These are phyloP conservation scores for Cyanistes caeruleus DNA, from an alignment of 2,113 vertebrate species.

Conservation along the genomic window DNA sequence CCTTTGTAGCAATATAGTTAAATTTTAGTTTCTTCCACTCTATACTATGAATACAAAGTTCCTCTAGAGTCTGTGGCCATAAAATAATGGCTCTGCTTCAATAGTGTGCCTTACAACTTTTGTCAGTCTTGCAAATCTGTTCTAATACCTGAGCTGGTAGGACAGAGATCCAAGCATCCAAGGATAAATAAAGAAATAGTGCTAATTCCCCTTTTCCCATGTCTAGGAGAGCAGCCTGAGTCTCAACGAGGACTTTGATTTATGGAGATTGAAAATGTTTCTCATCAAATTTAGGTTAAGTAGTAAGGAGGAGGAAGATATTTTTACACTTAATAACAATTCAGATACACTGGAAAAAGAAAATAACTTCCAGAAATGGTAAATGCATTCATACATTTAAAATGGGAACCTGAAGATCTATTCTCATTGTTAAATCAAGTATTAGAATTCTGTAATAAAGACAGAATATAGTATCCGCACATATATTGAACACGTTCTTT, in stretches of 20 bases:
- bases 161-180: neutral
- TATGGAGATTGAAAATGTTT: neutral
- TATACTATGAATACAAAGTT: neutral
- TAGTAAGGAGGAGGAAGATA: neutral
- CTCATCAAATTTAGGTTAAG: neutral
- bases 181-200: neutral
- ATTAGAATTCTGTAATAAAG: neutral
- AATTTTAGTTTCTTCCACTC: neutral
- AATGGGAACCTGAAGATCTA: neutral
- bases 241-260: slow-evolving; percentile 20
- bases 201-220: neutral
- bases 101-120: neutral
- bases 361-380: neutral
- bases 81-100: neutral
- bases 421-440: neutral
- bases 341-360: neutral
- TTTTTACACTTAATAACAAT: neutral
- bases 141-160: neutral
- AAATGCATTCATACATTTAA: neutral
- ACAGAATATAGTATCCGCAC: neutral
- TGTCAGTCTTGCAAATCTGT: neutral
- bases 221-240: neutral
- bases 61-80: neutral
- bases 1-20: neutral
- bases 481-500: neutral